phyloP scores from a whole-genome alignment of 2,888 invertebrate species.

The Andricus curvator region DNA sequence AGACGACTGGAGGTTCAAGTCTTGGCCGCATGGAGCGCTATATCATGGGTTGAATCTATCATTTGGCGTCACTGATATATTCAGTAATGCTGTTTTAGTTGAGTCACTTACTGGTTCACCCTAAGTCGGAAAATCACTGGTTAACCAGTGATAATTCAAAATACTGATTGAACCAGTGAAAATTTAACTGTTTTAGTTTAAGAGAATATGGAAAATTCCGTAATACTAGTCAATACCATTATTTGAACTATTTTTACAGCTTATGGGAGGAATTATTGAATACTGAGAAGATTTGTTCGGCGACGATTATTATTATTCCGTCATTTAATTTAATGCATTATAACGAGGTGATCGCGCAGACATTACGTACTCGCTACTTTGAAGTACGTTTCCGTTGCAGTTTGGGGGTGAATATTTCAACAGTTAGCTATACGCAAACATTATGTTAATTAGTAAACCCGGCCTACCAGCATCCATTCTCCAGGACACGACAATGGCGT shows the following conservation, averaged over 20 bases:
- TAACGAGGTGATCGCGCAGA: conserved; percentile 18
- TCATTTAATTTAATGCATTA: conserved; percentile 17
- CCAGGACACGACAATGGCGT: conserved; percentile 67
- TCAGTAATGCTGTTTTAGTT: too few species aligned
- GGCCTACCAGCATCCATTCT: conserved; percentile 56
- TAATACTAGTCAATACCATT: too few species aligned
- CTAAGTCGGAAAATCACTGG: too few species aligned
- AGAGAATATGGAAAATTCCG: too few species aligned
- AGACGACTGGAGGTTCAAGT: too few species aligned
- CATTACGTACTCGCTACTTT: conserved; percentile 24
- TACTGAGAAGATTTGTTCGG: neutral
- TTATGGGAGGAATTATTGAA: neutral
- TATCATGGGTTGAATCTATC: too few species aligned
- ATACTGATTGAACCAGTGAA: too few species aligned
- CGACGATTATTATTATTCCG: conserved; percentile 3
- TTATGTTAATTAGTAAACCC: conserved; percentile 64
- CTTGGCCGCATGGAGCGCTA: too few species aligned
- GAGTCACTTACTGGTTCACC: too few species aligned
- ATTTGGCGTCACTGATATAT: too few species aligned
- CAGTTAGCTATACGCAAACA: conserved; percentile 59
- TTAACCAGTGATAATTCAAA: too few species aligned
- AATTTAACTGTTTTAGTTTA: too few species aligned
- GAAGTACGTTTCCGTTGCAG: conserved; percentile 27
- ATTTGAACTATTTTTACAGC: neutral
- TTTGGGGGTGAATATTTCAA: conserved; percentile 57